Percentiles rank a stretch among this genome's conserved stretches.
phyloP scores from a whole-genome alignment of 2,113 vertebrate genomes.

The Brienomyrus brachyistius region DNA sequence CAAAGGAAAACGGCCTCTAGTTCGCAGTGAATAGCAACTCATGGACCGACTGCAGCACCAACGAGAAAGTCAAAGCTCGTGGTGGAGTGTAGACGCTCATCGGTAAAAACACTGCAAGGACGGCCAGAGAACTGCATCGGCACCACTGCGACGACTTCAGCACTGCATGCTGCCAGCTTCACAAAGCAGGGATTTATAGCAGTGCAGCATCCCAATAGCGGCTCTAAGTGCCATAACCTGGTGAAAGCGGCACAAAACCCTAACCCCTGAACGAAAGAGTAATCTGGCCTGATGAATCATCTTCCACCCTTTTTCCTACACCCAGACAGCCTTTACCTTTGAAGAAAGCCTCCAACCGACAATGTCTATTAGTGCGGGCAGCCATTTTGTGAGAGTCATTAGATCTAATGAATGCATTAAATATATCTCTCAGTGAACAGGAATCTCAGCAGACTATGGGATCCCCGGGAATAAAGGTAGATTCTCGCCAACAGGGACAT shows the following conservation, averaged over 20 bases:
- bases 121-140: not conserved
- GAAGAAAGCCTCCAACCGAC: not conserved
- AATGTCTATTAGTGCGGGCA: not conserved
- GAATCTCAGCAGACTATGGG: not conserved
- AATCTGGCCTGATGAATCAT: not conserved
- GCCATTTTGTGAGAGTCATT: not conserved
- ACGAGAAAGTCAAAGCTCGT: not conserved
- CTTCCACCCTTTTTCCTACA: not conserved
- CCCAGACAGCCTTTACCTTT: not conserved
- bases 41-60: not conserved
- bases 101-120: not conserved
- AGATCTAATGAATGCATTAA: not conserved
- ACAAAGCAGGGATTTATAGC: not conserved
- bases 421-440: not conserved
- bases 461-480: not conserved
- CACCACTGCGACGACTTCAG: not conserved
- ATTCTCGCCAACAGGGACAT: not conserved
- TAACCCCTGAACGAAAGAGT: not conserved
- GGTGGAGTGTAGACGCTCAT: not conserved
- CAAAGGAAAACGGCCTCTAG: not conserved
- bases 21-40: not conserved
- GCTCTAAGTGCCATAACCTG: not conserved
- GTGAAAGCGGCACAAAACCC: not conserved
- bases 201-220: too few relatives aligned
- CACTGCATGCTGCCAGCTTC: not conserved